Conservation (phyloP, 2,888 invertebrate genomes). For the Shargacucullia verbasci region DNA sequence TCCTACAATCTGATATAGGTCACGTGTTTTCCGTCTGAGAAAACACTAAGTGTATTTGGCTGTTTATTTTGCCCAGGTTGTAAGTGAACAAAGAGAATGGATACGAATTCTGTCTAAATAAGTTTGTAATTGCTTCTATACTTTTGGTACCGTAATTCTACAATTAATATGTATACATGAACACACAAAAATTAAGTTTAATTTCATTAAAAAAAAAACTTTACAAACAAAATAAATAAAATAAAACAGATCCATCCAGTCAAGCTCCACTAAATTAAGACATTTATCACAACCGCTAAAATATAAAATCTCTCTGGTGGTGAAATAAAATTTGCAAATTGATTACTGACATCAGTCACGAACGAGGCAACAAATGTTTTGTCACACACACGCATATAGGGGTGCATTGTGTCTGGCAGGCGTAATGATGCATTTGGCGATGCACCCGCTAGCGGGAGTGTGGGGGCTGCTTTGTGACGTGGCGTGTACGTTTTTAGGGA, state of each 20-base stretch:
- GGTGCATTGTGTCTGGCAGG: conserved; percentile 66
- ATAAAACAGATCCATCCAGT: conserved; percentile 19
- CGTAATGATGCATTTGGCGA: conserved; percentile 77
- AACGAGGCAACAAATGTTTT: conserved; percentile 54
- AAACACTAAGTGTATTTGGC: conserved; percentile 40
- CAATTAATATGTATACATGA: no score
- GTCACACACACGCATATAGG: conserved; percentile 57
- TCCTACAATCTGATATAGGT: conserved; percentile 45
- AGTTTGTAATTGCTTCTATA: conserved; percentile 5
- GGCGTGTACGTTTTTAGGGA: conserved; percentile 56
- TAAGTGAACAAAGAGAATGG: conserved; percentile 37
- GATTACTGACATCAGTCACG: conserved; percentile 54
- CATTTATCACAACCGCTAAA: conserved; percentile 33
- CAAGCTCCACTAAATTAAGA: conserved; percentile 33
- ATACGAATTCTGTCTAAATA: conserved; percentile 19
- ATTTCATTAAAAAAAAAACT: no score
- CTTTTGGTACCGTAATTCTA: background rate
- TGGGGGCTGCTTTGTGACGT: conserved; percentile 55
- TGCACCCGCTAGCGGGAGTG: conserved; percentile 64
- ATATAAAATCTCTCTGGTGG: conserved; percentile 38
- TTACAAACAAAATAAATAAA: background rate
- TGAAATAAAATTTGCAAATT: conserved; percentile 55
- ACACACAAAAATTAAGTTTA: no score
- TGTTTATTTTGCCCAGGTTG: conserved; percentile 40
- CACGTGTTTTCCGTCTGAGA: conserved; percentile 33